Evolutionary conservation across 2,113 vertebrate genomes (phyloP).

Genomic region (Dasyornis broadbenti): DNA sequence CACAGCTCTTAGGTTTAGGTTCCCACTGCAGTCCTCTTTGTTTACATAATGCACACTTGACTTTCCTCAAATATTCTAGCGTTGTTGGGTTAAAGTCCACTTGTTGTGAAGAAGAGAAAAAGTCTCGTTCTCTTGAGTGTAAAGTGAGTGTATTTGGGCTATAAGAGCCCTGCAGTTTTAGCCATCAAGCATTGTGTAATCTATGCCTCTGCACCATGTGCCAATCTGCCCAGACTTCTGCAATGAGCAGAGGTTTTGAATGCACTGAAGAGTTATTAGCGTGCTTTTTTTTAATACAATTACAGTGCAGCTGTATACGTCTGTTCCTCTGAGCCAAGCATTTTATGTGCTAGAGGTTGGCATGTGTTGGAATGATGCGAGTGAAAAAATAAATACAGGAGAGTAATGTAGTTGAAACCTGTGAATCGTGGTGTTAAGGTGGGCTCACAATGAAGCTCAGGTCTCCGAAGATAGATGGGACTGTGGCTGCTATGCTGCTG

Average conservation of each 20-base stretch:
- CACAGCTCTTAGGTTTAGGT: neutral
- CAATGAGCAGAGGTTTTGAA: constrained; percentile 21
- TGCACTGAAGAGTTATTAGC: constrained; percentile 36
- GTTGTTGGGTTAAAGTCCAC: neutral
- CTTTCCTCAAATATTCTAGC: neutral
- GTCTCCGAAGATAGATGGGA: neutral
- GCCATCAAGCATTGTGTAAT: neutral
- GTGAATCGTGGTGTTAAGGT: constrained; percentile 16
- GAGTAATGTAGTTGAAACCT: neutral
- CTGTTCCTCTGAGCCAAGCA: constrained; percentile 50
- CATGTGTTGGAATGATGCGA: constrained; percentile 51
- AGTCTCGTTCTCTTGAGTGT: neutral
- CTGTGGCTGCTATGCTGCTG: neutral
- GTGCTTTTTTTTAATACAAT: constrained; percentile 40
- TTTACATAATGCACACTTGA: neutral
- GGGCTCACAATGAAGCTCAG: neutral
- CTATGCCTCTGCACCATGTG: neutral
- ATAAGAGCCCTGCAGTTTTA: neutral
- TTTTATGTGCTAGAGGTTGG: constrained; percentile 55
- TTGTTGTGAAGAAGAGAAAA: neutral
- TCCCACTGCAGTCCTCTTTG: neutral
- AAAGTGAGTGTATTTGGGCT: neutral
- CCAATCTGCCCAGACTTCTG: constrained; percentile 36
- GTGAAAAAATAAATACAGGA: constrained; percentile 34
- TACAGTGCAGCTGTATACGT: constrained; percentile 64